phyloP scores from a whole-genome alignment of 2,888 invertebrate genomes.

The Altica lythri region DNA sequence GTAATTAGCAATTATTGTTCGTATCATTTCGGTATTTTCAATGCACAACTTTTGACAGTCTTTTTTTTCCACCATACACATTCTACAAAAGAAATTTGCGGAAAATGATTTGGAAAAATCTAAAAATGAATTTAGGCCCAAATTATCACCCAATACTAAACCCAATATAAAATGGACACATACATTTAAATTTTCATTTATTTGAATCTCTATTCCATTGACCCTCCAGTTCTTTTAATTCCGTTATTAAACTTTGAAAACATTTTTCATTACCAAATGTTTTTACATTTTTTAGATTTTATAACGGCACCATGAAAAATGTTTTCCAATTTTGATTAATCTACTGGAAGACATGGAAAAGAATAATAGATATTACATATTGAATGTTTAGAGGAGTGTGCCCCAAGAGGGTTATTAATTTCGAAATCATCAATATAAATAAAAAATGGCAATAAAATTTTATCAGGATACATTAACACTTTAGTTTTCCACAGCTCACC shows the following conservation, averaged over 20 bases:
- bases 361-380: constrained; percentile 39
- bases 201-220: constrained; percentile 27
- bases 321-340: constrained; percentile 37
- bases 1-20: constrained; percentile 37
- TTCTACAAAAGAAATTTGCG: constrained; percentile 33
- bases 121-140: constrained; percentile 36
- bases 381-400: constrained; percentile 34
- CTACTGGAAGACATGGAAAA: constrained; percentile 33
- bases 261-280: constrained; percentile 24
- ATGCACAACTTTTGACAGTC: constrained; percentile 14
- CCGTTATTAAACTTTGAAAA: constrained; percentile 21
- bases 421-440: constrained; percentile 41
- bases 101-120: constrained; percentile 35
- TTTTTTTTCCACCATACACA: constrained; percentile 30
- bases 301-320: constrained; percentile 34
- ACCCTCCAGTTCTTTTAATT: constrained; percentile 32
- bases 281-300: constrained; percentile 37
- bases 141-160: constrained; percentile 36
- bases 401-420: constrained; percentile 42
- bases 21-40: constrained; percentile 27
- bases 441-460: constrained; percentile 37
- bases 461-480: constrained; percentile 30
- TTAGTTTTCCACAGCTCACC: constrained; percentile 40
- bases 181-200: background rate
- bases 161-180: constrained; percentile 35